These are phyloP conservation scores for Odocoileus virginianus DNA, from an alignment of 2,113 vertebrate species.

Conservation along the genomic window DNA sequence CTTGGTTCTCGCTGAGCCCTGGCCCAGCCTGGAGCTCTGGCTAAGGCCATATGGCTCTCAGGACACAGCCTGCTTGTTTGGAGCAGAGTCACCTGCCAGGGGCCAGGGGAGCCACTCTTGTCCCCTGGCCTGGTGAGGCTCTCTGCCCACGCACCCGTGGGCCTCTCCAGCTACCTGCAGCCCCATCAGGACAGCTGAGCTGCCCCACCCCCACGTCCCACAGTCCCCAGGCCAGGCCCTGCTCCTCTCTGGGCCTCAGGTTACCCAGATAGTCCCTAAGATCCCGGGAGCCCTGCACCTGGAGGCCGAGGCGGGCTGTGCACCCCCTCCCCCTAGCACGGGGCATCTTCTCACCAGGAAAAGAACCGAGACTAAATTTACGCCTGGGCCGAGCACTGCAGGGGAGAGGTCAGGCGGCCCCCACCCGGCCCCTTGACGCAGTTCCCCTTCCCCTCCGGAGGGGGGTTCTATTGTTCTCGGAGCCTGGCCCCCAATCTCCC, in stretches of 20 bases:
- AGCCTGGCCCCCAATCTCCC: slow-evolving; percentile 84
- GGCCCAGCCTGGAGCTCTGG: neutral
- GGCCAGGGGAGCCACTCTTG: neutral
- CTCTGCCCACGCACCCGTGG: neutral
- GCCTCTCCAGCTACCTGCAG: neutral
- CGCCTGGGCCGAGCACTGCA: slow-evolving; percentile 40
- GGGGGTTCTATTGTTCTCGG: slow-evolving; percentile 93
- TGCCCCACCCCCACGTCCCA: too few species aligned
- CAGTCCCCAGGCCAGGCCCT: neutral
- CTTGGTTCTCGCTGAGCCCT: neutral
- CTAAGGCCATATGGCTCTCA: neutral
- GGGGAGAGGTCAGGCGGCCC: slow-evolving; percentile 84
- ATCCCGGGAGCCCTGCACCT: neutral
- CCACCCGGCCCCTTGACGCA: slow-evolving; percentile 89
- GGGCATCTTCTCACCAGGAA: slow-evolving; percentile 54
- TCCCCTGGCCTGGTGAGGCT: neutral
- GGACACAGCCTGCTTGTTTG: neutral
- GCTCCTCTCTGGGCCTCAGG: neutral
- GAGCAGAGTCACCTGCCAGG: neutral
- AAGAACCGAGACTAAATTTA: slow-evolving; percentile 68
- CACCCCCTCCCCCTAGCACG: neutral
- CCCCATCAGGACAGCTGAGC: rapidly evolving
- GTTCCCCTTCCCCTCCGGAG: slow-evolving; percentile 88
- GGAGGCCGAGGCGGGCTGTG: rapidly evolving
- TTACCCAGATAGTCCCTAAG: neutral